Base-by-base conservation (phyloP, 2,113 vertebrate genomes). In the Pelecanus crispus region DNA sequence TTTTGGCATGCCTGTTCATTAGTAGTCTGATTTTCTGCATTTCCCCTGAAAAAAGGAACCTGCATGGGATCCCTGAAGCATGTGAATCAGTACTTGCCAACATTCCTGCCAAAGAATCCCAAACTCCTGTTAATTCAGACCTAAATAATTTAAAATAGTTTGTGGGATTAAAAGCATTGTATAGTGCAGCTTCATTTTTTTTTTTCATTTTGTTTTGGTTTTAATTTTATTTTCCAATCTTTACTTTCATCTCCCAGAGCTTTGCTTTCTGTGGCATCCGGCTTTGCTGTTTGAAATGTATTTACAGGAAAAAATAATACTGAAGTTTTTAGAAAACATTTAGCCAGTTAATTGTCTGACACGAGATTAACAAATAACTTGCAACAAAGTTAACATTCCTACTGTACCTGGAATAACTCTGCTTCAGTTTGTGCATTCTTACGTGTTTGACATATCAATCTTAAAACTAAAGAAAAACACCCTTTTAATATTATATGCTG, bases 31-130 rank as follows among this genome's bases (percentile, higher is more conserved):
- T 96, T 96, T 94, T 91, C 79, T 95, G 88, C 92, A 93, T 95
- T 97, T 95, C 42, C 50, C 84, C 49, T 90, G 79, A 61, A 78
- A 81, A 89, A 94, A 95, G 77, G 71, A 96, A 80, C 56, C 94
- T 98, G 98, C 98, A 98, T 98, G 98, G 92, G 90, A 95, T 96
- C 62, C 93, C 95, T 90, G 58, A 97, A 97, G 98, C 98, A 98
- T 98, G 97, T 85, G 90, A 97, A 95, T 90, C 29, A 38, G 97
- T 98, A 98, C 97, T 98, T 98, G 97, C 97, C 98, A 98, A 97
- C 97, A 98, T 97, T 98, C 95, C 95, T 98, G 81, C 62, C 58
- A 80, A 94, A 89, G 52, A 87, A 88, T 66, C 88, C 70, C 91
- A 86, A 91, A 67, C 24, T 49, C 61, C 45, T 63, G 45, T 63